Evolutionary conservation across 2,888 invertebrate species (phyloP), one percentile per base, ranked within the genome.

Genomic region (Artemia sp.): DNA sequence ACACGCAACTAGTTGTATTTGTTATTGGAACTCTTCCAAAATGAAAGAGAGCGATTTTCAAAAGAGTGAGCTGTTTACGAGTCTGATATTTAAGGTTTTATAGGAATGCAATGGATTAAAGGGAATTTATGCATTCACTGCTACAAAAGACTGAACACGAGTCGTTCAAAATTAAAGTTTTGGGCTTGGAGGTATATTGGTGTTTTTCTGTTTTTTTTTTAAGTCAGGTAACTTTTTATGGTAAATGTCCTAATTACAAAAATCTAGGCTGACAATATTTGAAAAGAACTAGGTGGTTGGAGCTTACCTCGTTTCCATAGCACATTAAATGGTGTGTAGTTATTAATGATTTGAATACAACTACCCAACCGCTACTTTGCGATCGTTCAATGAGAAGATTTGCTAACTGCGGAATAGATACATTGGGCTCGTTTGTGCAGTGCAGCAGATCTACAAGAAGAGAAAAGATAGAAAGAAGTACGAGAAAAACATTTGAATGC

Each of bases 361-460:
- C 96, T 74, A 97, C 92, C 97, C 98, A 98, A 80, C 91, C 95
- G 75, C 90, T 86, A 82, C 94, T 93, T 81, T 96, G 96, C 74
- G 96, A 95, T 77, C 98, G 84, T 81, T 98, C 97, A 77, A 98
- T 92, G 77, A 98, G 85, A 77, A 97, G 83, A 83, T 97, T 97
- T 73, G 98, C 98, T 82, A 98, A 84, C 81, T 97, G 95, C 76
- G 98, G 97, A 82, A 98, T 97, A 73, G 96, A 97, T 73, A 98
- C 96, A 82, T 98, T 98, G 73, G 97, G 96, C 83, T 98, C 98
- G 81, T 97, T 95, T 79, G 98, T 98, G 83, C 97, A 98, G 80
- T 96, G 96, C 78, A 98, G 88, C 82, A 98, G 85, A 86, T 97
- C 97, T 98, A 87, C 52, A 87, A 87, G 72, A 75, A 76, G 74